These are phyloP conservation scores for Chiloscyllium plagiosum DNA, from an alignment of 2,113 vertebrate species.

Conservation along the genomic window DNA sequence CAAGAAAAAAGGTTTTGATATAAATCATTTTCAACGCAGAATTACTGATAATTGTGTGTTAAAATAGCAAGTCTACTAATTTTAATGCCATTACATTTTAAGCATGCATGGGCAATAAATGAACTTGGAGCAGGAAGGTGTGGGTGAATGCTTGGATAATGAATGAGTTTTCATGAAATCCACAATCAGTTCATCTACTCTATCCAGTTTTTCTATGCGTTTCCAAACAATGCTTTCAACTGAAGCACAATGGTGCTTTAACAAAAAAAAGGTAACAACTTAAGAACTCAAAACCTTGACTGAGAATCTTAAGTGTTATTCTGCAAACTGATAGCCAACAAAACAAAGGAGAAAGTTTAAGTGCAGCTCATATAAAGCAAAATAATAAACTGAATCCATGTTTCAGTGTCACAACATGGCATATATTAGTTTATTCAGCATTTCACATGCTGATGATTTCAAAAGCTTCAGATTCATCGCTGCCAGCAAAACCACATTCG, in stretches of 20 bases:
- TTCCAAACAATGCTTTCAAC: constrained; percentile 10
- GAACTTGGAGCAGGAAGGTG: not conserved
- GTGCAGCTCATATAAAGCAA: constrained; percentile 24
- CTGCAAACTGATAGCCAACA: not conserved
- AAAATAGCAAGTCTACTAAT: constrained; percentile 21
- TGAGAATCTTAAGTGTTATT: constrained; percentile 35
- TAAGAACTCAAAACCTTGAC: constrained; percentile 16
- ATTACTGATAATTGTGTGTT: not conserved
- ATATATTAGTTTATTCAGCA: constrained; percentile 25
- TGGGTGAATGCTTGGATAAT: constrained; percentile 53
- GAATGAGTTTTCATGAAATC: constrained; percentile 82
- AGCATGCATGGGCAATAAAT: constrained; percentile 35
- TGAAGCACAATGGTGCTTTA: constrained; percentile 13
- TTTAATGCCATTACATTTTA: constrained; percentile 17
- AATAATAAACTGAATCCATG: not conserved
- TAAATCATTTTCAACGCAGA: not conserved
- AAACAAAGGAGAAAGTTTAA: constrained; percentile 6
- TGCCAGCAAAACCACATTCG: constrained; percentile 13
- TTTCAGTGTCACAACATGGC: not conserved
- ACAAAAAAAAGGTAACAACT: constrained; percentile 29
- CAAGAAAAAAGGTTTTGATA: not conserved
- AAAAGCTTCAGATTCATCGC: constrained; percentile 24
- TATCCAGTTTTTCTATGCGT: constrained; percentile 45
- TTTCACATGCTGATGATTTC: constrained; percentile 7
- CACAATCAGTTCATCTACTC: constrained; percentile 65